phyloP scores from a whole-genome alignment of 2,797 vertebrate genomes.

The Pipistrellus pygmaeus region DNA sequence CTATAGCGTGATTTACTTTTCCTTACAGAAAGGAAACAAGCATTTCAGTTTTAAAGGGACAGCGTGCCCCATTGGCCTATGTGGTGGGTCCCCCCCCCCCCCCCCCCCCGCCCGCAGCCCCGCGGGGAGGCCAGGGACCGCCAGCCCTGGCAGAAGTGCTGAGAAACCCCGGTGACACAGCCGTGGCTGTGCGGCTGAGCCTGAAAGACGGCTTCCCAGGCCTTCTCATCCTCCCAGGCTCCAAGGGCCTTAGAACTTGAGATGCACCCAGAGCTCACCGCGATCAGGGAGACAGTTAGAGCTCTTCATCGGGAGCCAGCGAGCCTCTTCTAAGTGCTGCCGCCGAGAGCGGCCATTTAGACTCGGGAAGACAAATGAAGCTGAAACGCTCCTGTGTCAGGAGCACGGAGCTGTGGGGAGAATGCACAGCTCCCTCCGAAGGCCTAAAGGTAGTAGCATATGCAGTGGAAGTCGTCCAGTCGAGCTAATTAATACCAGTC shows the following conservation, averaged over 20 bases:
- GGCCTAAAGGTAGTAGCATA: not conserved
- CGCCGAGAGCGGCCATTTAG: constrained; percentile 11
- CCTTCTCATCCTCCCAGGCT: accelerated
- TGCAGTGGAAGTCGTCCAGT: not conserved
- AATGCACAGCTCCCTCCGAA: not conserved
- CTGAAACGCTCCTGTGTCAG: constrained; percentile 19
- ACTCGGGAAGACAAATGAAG: constrained; percentile 59
- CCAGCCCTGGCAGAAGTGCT: constrained; percentile 71
- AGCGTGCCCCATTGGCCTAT: constrained; percentile 78
- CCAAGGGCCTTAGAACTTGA: not conserved
- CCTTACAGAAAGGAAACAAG: constrained; percentile 87
- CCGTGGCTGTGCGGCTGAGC: not conserved
- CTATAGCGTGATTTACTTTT: constrained; percentile 90
- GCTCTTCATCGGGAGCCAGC: not conserved
- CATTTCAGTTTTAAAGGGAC: constrained; percentile 89
- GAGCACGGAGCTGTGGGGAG: not conserved
- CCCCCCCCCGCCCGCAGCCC: not conserved
- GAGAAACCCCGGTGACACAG: constrained; percentile 38
- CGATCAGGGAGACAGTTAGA: not conserved
- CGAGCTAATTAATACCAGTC: not conserved
- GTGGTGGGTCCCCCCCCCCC: constrained; percentile 45
- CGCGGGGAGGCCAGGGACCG: constrained; percentile 24
- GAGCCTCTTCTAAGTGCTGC: not conserved
- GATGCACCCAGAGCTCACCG: not conserved
- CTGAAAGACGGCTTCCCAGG: not conserved